Evolutionary conservation across 1,140 invertebrate genomes (phyloP).

Genomic region (Brachionus calyciflorus): DNA sequence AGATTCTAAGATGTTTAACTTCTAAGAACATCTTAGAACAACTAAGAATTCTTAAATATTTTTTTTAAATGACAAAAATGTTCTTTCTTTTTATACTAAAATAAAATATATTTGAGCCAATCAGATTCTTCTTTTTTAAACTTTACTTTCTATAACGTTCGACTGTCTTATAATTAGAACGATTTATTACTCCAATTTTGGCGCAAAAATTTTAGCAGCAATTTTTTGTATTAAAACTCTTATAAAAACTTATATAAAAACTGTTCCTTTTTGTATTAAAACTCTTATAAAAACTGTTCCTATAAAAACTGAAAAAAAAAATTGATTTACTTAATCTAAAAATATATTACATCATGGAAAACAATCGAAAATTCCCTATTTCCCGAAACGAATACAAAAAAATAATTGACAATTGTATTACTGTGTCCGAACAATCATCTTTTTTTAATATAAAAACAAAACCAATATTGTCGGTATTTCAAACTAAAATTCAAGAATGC

Average conservation of each 20-base stretch:
- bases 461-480: constrained; percentile 11
- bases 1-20: too few species aligned
- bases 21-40: too few species aligned
- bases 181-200: constrained; percentile 12
- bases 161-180: too few species aligned
- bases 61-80: too few species aligned
- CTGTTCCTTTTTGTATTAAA: too few species aligned
- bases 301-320: constrained; percentile 8
- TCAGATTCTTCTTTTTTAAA: too few species aligned
- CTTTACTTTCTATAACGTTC: too few species aligned
- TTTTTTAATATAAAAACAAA: constrained; percentile 13
- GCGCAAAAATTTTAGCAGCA: not conserved
- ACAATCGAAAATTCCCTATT: not conserved
- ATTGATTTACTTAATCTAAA: constrained; percentile 3
- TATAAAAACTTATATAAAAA: constrained; percentile 6
- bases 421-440: not conserved
- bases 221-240: constrained; percentile 8
- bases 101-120: too few species aligned
- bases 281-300: constrained; percentile 14
- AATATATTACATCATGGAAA: not conserved
- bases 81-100: too few species aligned
- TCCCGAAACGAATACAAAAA: constrained; percentile 12
- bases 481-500: constrained; percentile 10
- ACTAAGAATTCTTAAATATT: too few species aligned
- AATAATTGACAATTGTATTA: not conserved